phyloP scores from a whole-genome alignment of 2,888 invertebrate species.

The Patella depressa region DNA sequence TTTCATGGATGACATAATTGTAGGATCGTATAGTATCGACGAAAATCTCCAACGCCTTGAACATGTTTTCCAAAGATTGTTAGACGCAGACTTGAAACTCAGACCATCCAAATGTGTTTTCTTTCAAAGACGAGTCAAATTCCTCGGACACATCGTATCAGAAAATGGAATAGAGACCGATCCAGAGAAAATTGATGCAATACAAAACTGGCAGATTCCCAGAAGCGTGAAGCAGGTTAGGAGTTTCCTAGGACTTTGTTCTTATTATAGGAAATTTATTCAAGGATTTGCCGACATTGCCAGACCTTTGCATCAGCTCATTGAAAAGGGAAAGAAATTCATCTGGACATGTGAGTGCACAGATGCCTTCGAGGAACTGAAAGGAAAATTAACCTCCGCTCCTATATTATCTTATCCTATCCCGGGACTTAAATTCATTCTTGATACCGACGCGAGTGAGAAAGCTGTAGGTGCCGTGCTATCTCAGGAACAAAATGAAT shows the following conservation, averaged over 20 bases:
- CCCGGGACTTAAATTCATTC: constrained; percentile 9
- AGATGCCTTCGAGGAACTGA: constrained; percentile 22
- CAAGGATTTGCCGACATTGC: constrained; percentile 28
- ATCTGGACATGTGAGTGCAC: constrained; percentile 13
- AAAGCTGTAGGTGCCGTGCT: constrained; percentile 16
- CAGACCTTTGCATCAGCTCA: constrained; percentile 27
- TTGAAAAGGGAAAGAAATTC: constrained; percentile 19
- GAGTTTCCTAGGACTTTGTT: constrained; percentile 31
- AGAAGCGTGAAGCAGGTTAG: constrained; percentile 23
- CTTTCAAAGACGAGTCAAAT: constrained; percentile 27
- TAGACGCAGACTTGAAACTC: constrained; percentile 32
- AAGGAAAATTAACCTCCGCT: constrained; percentile 14
- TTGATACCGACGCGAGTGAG: constrained; percentile 22
- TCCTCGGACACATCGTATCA: constrained; percentile 36
- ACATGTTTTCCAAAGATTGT: constrained; percentile 30
- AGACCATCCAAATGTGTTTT: constrained; percentile 39
- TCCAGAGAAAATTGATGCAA: constrained; percentile 28
- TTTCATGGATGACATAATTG: constrained; percentile 42
- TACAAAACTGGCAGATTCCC: constrained; percentile 31
- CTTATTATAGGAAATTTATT: constrained; percentile 34
- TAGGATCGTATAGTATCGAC: constrained; percentile 20
- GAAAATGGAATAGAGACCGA: constrained; percentile 34
- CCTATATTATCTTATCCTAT: constrained; percentile 22
- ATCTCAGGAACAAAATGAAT: background rate
- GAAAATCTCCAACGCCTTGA: constrained; percentile 26